Base-by-base conservation (phyloP, 1,140 invertebrate species). In the Drosophila albomicans region DNA sequence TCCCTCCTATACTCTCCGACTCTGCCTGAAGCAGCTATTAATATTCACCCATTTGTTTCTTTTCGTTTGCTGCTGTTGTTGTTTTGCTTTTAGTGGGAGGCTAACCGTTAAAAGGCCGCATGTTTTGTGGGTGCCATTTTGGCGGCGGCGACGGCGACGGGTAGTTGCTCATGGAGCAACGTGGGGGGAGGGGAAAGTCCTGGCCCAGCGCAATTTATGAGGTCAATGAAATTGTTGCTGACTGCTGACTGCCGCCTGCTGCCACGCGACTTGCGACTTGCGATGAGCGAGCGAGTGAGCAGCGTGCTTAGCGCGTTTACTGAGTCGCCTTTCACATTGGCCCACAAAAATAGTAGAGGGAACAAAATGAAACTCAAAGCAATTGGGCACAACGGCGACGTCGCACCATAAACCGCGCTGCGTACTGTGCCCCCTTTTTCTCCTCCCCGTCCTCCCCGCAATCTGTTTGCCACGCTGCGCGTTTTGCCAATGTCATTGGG, bases 221-320 rank as follows among this genome's bases (percentile, higher is more conserved):
- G 84, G 85, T 88, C 84, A 88, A 88, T 88, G 84, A 88, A 89
- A 88, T 88, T 78, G 81, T 77, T 82, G 79, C 82, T 56, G 68
- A 38, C 35, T 38, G 35, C 35, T 13, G 41, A n/a, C 41, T 13
- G 41, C 41, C 38, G 38, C 7, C 32, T 32, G 38, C 11, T 43
- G 41, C 41, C 41, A 38, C 35, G 35, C 35, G 41, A 43, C 41
- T 43, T 43, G 35, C 35, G 41, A 43, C 41, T 43, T 43, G 41
- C 1, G 41, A 43, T 0, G 7, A 38, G 35, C 82, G 49, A 54
- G 49, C 15, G 20, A 38, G 16, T 20, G 25, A 25, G 45, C 61
- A 35, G 43, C 57, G 41, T 67, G 49, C 56, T 51, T 30, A 58
- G 16, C 45, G 38, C 25, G 25, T 25, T 43, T 59, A 8, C 13